Percentiles rank a stretch among this genome's conserved stretches.
Conservation (phyloP, 2,797 vertebrate species). For the Pseudomugil gertrudae region DNA sequence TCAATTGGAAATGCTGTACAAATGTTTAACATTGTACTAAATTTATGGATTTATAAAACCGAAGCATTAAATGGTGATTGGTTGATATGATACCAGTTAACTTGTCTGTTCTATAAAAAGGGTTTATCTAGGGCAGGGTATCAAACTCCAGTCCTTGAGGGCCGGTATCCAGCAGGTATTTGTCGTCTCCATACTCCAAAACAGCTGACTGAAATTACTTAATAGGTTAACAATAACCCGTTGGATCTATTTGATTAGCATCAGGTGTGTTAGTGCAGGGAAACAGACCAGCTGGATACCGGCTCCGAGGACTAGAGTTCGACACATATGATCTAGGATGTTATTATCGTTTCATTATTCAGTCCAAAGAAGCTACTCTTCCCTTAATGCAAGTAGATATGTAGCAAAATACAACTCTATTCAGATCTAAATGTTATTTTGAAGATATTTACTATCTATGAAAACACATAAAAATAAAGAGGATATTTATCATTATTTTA, state of each 20-base stretch:
- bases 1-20: constrained; percentile 49
- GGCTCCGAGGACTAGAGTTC: too few relatives aligned
- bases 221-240: too few relatives aligned
- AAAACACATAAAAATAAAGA: constrained; percentile 53
- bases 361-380: constrained; percentile 65
- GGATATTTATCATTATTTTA: constrained; percentile 66
- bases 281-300: too few relatives aligned
- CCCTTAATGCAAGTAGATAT: constrained; percentile 63
- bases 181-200: too few relatives aligned
- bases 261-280: too few relatives aligned
- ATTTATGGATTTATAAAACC: constrained; percentile 13
- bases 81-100: constrained; percentile 37
- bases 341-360: constrained; percentile 48
- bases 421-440: constrained; percentile 57
- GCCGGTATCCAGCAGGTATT: too few relatives aligned
- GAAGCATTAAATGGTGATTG: constrained; percentile 30
- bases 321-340: constrained; percentile 31
- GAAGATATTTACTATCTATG: constrained; percentile 43
- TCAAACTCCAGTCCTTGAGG: too few relatives aligned
- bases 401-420: constrained; percentile 69
- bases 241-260: too few relatives aligned
- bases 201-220: too few relatives aligned
- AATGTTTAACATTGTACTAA: constrained; percentile 36
- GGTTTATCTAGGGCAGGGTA: constrained; percentile 28
- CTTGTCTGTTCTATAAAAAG: constrained; percentile 30